Percentiles rank a stretch among this genome's conserved stretches.
phyloP scores from a whole-genome alignment of 2,113 vertebrate genomes.

The Hypanus sabinus region DNA sequence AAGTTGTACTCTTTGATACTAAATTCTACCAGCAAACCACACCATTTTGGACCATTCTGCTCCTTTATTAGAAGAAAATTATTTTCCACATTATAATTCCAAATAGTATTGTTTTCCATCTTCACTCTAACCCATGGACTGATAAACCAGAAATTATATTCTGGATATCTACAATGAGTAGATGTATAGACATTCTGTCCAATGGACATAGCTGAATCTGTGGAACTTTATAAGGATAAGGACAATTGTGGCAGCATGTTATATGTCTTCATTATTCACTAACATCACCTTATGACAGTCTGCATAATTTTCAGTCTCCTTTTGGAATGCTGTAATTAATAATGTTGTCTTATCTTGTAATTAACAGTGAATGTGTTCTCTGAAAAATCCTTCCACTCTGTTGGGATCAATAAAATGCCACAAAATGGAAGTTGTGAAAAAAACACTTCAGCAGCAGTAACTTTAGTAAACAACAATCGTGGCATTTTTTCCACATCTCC shows the following conservation, averaged over 20 bases:
- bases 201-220: not conserved
- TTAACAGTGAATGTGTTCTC: not conserved
- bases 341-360: not conserved
- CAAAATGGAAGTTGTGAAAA: not conserved
- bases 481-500: not conserved
- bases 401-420: not conserved
- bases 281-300: not conserved
- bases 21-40: not conserved
- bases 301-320: not conserved
- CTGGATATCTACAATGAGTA: not conserved
- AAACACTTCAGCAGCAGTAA: not conserved
- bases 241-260: not conserved
- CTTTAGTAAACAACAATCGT: not conserved
- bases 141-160: not conserved
- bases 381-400: not conserved
- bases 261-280: not conserved
- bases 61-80: not conserved
- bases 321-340: not conserved
- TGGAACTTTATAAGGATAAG: not conserved
- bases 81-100: not conserved
- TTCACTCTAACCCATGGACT: not conserved
- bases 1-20: not conserved
- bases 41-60: not conserved
- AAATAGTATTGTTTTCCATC: not conserved
- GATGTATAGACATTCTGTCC: not conserved